Evolutionary conservation across 2,113 vertebrate species (phyloP).

Genomic region (Corythornis cristatus): DNA sequence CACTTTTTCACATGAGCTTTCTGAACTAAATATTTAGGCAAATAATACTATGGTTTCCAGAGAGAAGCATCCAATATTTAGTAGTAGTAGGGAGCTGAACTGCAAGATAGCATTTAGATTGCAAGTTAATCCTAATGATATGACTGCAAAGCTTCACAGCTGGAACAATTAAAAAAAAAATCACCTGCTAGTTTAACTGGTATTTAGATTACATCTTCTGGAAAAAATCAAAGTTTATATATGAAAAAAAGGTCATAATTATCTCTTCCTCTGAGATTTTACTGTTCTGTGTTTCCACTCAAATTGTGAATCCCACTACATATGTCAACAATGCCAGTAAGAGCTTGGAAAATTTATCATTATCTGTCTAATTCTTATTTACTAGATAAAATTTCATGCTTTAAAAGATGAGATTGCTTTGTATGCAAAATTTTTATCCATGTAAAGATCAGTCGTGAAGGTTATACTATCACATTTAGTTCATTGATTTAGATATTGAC

Average conservation of each 20-base stretch:
- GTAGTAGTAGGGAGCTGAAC: neutral
- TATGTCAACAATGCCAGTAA: neutral
- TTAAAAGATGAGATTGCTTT: neutral
- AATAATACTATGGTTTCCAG: constrained; percentile 5
- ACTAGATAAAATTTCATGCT: neutral
- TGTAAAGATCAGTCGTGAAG: neutral
- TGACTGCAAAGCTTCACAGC: neutral
- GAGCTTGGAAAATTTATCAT: neutral
- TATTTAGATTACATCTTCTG: neutral
- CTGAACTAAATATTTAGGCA: constrained; percentile 32
- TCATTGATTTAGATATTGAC: neutral
- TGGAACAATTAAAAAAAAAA: neutral
- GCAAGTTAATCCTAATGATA: constrained; percentile 46
- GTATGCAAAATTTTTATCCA: neutral
- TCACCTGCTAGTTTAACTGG: neutral
- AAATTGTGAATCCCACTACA: neutral
- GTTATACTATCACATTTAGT: neutral
- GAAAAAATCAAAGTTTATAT: neutral
- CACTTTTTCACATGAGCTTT: neutral
- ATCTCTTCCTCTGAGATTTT: neutral
- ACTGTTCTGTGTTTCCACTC: neutral
- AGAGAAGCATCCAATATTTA: constrained; percentile 43
- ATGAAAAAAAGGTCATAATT: neutral
- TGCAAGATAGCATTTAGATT: constrained; percentile 22
- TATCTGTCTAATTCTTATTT: neutral